Evolutionary conservation across 37 sponge, comb jelly and placozoan species (phyloP).

Genomic region (Corticium candelabrum): DNA sequence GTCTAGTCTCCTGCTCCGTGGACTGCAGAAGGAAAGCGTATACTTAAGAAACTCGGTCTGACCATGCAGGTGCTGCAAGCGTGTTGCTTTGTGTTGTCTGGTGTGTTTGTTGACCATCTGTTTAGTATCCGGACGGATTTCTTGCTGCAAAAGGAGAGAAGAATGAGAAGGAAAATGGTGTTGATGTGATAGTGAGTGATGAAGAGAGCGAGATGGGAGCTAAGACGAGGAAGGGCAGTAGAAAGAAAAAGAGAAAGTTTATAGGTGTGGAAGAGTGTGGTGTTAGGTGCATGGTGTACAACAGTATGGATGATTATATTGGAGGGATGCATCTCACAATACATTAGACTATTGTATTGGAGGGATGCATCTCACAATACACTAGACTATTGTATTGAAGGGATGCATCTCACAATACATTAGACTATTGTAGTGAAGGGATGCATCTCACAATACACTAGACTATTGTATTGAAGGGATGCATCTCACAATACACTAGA

Average conservation of each 20-base stretch:
- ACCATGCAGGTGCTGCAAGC: conserved; percentile 38
- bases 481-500: too few relatives aligned
- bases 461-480: too few relatives aligned
- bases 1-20: conserved; percentile 76
- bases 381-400: too few relatives aligned
- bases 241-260: conserved; percentile 10
- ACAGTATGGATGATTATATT: too few relatives aligned
- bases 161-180: conserved; percentile 14
- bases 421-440: too few relatives aligned
- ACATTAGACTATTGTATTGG: too few relatives aligned
- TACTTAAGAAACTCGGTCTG: conserved; percentile 57
- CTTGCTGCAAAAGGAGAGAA: conserved; percentile 46
- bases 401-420: too few relatives aligned
- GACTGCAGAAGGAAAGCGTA: conserved; percentile 63
- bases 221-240: not conserved
- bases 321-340: too few relatives aligned
- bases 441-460: too few relatives aligned
- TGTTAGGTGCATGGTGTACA: not conserved
- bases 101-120: not conserved
- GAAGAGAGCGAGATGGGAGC: conserved; percentile 5
- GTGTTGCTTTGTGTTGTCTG: not conserved
- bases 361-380: too few relatives aligned
- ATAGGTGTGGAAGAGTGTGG: not conserved
- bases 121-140: conserved; percentile 85
- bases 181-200: conserved; percentile 11